phyloP scores from a whole-genome alignment of 2,113 vertebrate species.

The Vicugna pacos region DNA sequence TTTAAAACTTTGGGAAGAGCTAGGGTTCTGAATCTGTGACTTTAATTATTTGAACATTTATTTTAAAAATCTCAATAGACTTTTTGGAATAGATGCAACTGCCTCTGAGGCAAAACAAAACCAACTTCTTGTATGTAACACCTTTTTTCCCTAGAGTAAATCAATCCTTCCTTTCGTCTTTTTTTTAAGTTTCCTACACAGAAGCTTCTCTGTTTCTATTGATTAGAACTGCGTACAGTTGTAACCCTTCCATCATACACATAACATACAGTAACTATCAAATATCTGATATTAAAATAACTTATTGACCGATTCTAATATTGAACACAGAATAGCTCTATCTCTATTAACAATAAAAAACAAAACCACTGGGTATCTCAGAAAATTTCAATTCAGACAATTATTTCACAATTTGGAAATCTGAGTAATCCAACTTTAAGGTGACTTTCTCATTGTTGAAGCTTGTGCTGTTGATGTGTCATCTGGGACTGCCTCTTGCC shows the following conservation, averaged over 20 bases:
- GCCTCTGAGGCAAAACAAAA: neutral
- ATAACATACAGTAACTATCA: conserved; percentile 53
- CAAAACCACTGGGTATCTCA: conserved; percentile 27
- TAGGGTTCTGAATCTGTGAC: neutral
- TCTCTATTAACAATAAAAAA: conserved; percentile 44
- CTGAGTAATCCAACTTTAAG: conserved; percentile 86
- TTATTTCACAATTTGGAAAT: conserved; percentile 92
- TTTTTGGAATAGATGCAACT: neutral
- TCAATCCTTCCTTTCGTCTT: too few relatives aligned
- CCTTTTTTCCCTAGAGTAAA: neutral
- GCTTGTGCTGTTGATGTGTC: conserved; percentile 90
- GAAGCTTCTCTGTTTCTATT: conserved; percentile 71
- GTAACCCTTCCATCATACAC: conserved; percentile 32
- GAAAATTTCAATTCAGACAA: conserved; percentile 54
- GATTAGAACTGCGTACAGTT: conserved; percentile 29
- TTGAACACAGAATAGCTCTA: conserved; percentile 58
- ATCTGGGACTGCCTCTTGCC: conserved; percentile 94
- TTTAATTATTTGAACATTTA: neutral
- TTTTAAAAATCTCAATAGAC: neutral
- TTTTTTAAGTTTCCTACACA: neutral
- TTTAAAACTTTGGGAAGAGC: neutral
- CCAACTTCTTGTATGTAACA: neutral
- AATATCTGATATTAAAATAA: conserved; percentile 65
- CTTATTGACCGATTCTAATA: conserved; percentile 69
- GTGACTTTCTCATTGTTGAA: conserved; percentile 93